Percentiles rank a stretch among this genome's conserved stretches.
phyloP scores from a whole-genome alignment of 2,888 invertebrate species.

The Acleris literana region DNA sequence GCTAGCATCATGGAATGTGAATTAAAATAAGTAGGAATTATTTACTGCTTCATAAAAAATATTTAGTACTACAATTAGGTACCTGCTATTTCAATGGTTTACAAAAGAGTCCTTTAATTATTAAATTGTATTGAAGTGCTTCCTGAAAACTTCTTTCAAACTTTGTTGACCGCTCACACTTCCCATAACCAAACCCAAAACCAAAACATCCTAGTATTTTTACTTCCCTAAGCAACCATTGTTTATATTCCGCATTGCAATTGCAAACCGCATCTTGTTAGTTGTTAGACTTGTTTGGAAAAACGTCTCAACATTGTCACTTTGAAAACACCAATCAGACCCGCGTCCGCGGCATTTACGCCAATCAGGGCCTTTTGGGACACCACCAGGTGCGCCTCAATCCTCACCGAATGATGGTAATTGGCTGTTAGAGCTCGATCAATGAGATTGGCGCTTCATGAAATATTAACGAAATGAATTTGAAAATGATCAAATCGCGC shows the following conservation, averaged over 20 bases:
- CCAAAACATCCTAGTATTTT: slow-evolving; percentile 23
- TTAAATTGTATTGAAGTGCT: neutral
- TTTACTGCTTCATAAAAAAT: too few relatives aligned
- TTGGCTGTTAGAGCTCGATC: slow-evolving; percentile 15
- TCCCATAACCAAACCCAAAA: slow-evolving; percentile 3
- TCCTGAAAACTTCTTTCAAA: neutral
- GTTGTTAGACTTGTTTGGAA: slow-evolving; percentile 29
- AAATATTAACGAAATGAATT: slow-evolving; percentile 13
- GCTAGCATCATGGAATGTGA: too few relatives aligned
- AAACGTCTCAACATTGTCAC: slow-evolving; percentile 18
- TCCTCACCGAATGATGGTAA: slow-evolving; percentile 11
- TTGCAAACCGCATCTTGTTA: slow-evolving; percentile 29
- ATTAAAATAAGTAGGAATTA: too few relatives aligned
- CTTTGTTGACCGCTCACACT: neutral
- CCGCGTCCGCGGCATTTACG: slow-evolving; percentile 12
- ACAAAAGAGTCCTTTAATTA: too few relatives aligned
- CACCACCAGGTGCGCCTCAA: neutral
- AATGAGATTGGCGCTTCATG: slow-evolving; percentile 10
- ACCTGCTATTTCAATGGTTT: too few relatives aligned
- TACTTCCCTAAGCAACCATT: slow-evolving; percentile 30
- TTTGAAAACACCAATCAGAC: slow-evolving; percentile 11
- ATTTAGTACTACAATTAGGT: too few relatives aligned
- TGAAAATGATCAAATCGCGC: neutral
- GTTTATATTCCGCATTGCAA: slow-evolving; percentile 30
- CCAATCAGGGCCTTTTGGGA: slow-evolving; percentile 23